These are phyloP conservation scores for Diuraphis noxia DNA, from an alignment of 1,140 invertebrate species.

Conservation along the genomic window DNA sequence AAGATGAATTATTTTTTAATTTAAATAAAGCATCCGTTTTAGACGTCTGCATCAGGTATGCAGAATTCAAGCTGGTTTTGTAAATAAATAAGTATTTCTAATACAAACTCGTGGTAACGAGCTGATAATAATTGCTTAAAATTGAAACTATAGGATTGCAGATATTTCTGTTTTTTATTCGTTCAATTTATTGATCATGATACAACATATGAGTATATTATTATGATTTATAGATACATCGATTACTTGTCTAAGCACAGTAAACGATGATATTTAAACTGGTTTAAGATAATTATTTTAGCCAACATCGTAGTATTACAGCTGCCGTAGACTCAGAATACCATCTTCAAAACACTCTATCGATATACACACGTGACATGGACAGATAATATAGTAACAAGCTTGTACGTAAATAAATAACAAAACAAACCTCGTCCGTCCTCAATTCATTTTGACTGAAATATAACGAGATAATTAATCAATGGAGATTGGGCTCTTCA, in stretches of 20 bases:
- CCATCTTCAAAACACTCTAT: not conserved
- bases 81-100: not conserved
- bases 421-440: not conserved
- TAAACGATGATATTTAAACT: not conserved
- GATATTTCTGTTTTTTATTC: not conserved
- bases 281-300: not conserved
- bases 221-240: not conserved
- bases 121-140: not conserved
- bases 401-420: not conserved
- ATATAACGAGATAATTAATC: not conserved
- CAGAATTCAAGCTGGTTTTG: not conserved
- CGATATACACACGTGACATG: not conserved
- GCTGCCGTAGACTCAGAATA: not conserved
- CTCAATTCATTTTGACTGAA: not conserved
- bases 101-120: not conserved
- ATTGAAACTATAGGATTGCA: not conserved
- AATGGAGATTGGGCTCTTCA: no score
- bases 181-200: not conserved
- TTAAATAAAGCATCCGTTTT: not conserved
- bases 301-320: not conserved
- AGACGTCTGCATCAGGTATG: not conserved
- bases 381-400: not conserved
- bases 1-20: not conserved
- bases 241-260: not conserved
- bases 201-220: not conserved